Base-by-base conservation (phyloP, 2,113 vertebrate species). In the Cynocephalus volans region DNA sequence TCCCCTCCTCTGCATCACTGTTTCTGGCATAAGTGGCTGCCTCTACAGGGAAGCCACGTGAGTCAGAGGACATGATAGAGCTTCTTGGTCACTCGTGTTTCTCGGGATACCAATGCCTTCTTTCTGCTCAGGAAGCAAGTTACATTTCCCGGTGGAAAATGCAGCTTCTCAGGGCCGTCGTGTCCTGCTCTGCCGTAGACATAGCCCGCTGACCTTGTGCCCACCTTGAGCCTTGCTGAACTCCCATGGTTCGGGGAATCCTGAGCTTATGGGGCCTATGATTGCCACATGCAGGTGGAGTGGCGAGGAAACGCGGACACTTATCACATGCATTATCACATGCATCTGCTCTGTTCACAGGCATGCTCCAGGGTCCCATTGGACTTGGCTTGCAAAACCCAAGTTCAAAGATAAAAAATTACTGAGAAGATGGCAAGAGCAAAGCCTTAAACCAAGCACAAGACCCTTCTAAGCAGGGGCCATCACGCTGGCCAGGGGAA, bases 251-350 rank as follows among this genome's bases (percentile, higher is more conserved):
- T 0, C 2, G 0, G 3, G 5, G 6, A 28, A 19, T 48, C 58
- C 28, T 41, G 45, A 5, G 69, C 15, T 45, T 9, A 0, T 1
- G 8, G 45, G 5, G 19, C 83, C 3, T 19, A 0, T 0, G 24
- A 23, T 56, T 0, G 0, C 14, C 36, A 6, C 0, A 6, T 4
- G n/a, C 28, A 8, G 3, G n/a, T 2, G 1, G 24, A 3, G 17
- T 2, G 14, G 18, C 33, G 3, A 12, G 10, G 41, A 13, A 31
- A 0, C 1, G 8, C 0, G 10, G 54, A 3, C 13, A 3, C 8
- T 3, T 5, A 0, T 1, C 0, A 1, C 10, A 0, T 41, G 15
- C 3, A 1, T 3, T 5, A 0, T 1, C 0, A 1, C 10, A 0
- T 41, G 15, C 3, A 1, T 58, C 41, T 50, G 83, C 69, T 21